Evolutionary conservation across 37 sponge, comb jelly and placozoan genomes (phyloP).

Genomic region (Cliona cf. orientalis): DNA sequence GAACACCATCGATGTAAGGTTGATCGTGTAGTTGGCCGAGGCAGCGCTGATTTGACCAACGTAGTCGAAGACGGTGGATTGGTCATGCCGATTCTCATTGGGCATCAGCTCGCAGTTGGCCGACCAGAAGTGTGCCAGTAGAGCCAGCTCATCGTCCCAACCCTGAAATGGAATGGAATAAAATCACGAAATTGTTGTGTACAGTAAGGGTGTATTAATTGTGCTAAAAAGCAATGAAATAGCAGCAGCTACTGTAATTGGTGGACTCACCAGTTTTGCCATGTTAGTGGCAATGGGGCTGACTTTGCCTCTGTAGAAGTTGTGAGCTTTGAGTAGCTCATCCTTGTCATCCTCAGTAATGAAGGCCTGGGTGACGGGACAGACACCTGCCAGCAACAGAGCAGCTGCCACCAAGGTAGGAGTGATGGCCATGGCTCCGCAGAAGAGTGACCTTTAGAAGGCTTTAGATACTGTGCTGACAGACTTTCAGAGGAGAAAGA

Average conservation of each 20-base stretch:
- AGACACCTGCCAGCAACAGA: background rate
- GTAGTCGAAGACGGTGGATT: constrained; percentile 34
- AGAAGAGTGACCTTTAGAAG: too few species aligned
- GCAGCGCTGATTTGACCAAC: constrained; percentile 23
- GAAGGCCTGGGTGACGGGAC: background rate
- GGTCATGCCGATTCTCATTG: constrained; percentile 39
- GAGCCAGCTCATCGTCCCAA: constrained; percentile 28
- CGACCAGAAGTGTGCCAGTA: constrained; percentile 29
- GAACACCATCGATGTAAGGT: constrained; percentile 12
- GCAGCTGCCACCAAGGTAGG: background rate
- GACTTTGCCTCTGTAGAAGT: constrained; percentile 16
- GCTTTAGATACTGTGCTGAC: too few species aligned
- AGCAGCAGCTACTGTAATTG: background rate
- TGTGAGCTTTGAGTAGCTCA: constrained; percentile 32
- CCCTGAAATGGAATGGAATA: background rate
- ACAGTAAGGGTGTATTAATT: background rate
- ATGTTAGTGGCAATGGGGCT: constrained; percentile 40
- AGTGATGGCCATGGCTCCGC: background rate
- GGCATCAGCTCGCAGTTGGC: constrained; percentile 28
- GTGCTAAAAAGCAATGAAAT: background rate
- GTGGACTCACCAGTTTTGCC: constrained; percentile 36
- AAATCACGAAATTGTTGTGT: background rate
- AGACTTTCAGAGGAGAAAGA: too few species aligned
- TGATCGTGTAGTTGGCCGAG: constrained; percentile 29
- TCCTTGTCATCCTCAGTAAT: constrained; percentile 27